Percentiles rank a stretch among this genome's conserved stretches.
These are phyloP conservation scores for Synanthedon andrenaeformis DNA, from an alignment of 2,888 invertebrate species.

Conservation along the genomic window DNA sequence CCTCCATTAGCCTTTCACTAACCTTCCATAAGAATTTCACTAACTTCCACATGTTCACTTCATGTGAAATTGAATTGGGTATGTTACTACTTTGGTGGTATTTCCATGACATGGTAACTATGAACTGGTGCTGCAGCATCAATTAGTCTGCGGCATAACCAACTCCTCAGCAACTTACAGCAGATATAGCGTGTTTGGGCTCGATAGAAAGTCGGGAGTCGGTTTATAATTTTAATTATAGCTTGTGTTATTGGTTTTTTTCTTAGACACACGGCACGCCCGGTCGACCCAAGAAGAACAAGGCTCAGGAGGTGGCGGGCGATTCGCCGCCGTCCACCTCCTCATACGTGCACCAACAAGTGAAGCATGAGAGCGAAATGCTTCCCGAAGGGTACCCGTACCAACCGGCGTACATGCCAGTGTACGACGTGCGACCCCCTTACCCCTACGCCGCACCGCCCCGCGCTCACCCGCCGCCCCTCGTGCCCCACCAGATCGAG, in stretches of 20 bases:
- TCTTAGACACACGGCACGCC: constrained; percentile 50
- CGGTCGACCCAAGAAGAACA: constrained; percentile 59
- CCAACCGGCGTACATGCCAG: constrained; percentile 14
- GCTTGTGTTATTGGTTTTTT: not conserved
- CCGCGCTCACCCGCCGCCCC: constrained; percentile 10
- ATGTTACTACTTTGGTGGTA: too few relatives aligned
- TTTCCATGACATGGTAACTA: too few relatives aligned
- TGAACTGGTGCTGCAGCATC: too few relatives aligned
- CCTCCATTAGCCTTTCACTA: too few relatives aligned
- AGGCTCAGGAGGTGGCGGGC: constrained; percentile 33
- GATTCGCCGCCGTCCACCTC: constrained; percentile 55
- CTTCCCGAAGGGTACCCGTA: constrained; percentile 21
- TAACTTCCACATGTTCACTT: too few relatives aligned
- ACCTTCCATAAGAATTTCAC: too few relatives aligned
- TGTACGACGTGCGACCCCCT: constrained; percentile 22
- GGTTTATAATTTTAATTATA: too few relatives aligned
- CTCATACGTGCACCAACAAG: constrained; percentile 24
- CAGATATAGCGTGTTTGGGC: too few relatives aligned
- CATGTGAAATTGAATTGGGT: too few relatives aligned
- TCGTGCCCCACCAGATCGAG: constrained; percentile 28
- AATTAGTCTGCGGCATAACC: too few relatives aligned
- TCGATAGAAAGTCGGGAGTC: too few relatives aligned
- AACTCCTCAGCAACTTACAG: too few relatives aligned
- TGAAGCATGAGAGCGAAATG: constrained; percentile 11
- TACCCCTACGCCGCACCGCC: not conserved